Percentiles rank a stretch among this genome's conserved stretches.
These are phyloP conservation scores for Suillia variegata DNA, from an alignment of 2,888 invertebrate species.

Conservation along the genomic window DNA sequence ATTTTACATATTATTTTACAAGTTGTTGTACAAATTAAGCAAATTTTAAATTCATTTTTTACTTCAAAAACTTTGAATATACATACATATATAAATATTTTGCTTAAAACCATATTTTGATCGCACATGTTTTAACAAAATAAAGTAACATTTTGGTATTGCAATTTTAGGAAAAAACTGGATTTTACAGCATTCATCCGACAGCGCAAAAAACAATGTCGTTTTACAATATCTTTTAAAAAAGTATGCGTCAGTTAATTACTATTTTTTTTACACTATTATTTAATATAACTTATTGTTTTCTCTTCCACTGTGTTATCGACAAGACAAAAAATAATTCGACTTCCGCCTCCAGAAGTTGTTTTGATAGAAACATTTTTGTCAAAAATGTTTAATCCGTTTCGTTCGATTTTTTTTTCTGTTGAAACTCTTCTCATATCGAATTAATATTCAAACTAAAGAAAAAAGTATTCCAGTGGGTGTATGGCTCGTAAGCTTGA, in stretches of 20 bases:
- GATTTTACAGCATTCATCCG: conserved; percentile 91
- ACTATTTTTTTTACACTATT: conserved; percentile 37
- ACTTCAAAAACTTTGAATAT: too few species aligned
- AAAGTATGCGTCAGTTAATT: conserved; percentile 69
- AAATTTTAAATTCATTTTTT: too few species aligned
- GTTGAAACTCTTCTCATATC: too few species aligned
- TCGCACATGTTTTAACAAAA: conserved; percentile 38
- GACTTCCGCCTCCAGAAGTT: background rate
- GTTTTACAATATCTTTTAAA: conserved; percentile 88
- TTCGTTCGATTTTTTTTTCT: background rate
- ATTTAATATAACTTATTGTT: conserved; percentile 46
- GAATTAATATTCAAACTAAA: too few species aligned
- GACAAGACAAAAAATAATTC: background rate
- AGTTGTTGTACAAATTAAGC: too few species aligned
- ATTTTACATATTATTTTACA: too few species aligned
- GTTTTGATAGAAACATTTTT: background rate
- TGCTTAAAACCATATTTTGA: conserved; percentile 6
- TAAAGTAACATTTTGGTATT: conserved; percentile 62
- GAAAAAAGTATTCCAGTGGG: background rate
- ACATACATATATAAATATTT: conserved; percentile 10
- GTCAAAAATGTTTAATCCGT: background rate
- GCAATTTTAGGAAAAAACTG: conserved; percentile 83
- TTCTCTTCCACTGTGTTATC: conserved; percentile 32
- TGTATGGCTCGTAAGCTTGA: background rate
- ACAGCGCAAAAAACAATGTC: conserved; percentile 82